Evolutionary conservation across 1,140 invertebrate species (phyloP).

Genomic region (Cotesia typhae): DNA sequence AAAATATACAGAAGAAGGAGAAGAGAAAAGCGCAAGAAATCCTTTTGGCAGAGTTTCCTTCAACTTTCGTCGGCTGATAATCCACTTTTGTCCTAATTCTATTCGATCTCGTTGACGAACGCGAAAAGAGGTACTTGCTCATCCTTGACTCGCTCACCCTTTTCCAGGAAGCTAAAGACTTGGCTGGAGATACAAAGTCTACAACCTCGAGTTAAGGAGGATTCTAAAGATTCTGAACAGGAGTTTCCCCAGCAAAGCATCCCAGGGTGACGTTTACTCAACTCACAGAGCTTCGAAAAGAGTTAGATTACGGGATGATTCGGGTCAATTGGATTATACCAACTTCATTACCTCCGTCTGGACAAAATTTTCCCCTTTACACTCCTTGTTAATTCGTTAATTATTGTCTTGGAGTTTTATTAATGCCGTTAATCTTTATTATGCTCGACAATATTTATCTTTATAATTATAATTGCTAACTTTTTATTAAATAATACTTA

Average conservation of each 20-base stretch:
- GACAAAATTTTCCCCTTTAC: constrained; percentile 12
- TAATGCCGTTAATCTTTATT: neutral
- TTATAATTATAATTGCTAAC: too few species aligned
- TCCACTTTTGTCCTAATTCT: constrained; percentile 48
- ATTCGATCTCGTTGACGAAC: constrained; percentile 38
- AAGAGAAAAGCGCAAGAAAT: neutral
- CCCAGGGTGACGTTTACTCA: neutral
- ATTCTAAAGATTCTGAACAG: constrained; percentile 2
- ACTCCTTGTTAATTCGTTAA: neutral
- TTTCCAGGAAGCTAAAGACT: neutral
- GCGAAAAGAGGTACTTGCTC: constrained; percentile 6
- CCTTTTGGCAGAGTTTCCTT: neutral
- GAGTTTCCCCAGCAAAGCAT: neutral
- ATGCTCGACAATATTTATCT: neutral
- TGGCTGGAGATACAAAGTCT: constrained; percentile 3
- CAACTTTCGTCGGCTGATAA: constrained; percentile 40
- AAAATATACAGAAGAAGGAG: too few species aligned
- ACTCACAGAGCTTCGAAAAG: constrained; percentile 17
- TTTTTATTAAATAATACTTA: too few species aligned
- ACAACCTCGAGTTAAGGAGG: neutral
- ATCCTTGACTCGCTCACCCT: constrained; percentile 3
- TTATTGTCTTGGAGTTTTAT: neutral
- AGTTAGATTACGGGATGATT: constrained; percentile 34
- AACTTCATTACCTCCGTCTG: constrained; percentile 44
- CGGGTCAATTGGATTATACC: constrained; percentile 53